Evolutionary conservation across 2,888 invertebrate genomes (phyloP).

Genomic region (Tholera decimalis): DNA sequence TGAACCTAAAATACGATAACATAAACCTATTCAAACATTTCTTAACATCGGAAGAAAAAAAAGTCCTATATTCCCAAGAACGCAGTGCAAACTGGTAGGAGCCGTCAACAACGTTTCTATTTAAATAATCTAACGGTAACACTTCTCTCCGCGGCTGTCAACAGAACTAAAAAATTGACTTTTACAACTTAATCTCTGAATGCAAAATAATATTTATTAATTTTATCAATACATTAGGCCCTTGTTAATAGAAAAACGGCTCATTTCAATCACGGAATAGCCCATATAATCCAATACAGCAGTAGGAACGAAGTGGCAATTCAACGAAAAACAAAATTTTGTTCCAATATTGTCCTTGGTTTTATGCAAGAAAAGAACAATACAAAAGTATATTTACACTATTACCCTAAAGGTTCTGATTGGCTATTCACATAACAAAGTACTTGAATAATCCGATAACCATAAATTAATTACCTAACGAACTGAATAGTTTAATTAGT

Average conservation of each 20-base stretch:
- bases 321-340: not conserved
- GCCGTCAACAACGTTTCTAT: too few species aligned
- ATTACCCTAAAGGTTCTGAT: not conserved
- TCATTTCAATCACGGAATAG: too few species aligned
- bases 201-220: conserved; percentile 4
- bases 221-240: too few species aligned
- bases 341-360: not conserved
- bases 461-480: not conserved
- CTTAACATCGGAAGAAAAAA: too few species aligned
- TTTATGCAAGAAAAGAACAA: not conserved
- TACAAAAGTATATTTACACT: not conserved
- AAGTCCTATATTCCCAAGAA: too few species aligned
- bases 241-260: too few species aligned
- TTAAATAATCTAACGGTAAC: not conserved
- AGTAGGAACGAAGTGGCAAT: too few species aligned
- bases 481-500: not conserved
- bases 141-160: conserved; percentile 11
- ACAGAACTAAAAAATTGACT: conserved; percentile 6
- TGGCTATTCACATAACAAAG: not conserved
- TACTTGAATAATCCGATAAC: not conserved
- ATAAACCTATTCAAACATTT: too few species aligned
- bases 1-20: too few species aligned
- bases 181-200: conserved; percentile 18
- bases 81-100: too few species aligned
- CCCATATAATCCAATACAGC: too few species aligned